Conservation (phyloP, 2,113 vertebrate genomes). For the Anarhynchus alexandrinus region DNA sequence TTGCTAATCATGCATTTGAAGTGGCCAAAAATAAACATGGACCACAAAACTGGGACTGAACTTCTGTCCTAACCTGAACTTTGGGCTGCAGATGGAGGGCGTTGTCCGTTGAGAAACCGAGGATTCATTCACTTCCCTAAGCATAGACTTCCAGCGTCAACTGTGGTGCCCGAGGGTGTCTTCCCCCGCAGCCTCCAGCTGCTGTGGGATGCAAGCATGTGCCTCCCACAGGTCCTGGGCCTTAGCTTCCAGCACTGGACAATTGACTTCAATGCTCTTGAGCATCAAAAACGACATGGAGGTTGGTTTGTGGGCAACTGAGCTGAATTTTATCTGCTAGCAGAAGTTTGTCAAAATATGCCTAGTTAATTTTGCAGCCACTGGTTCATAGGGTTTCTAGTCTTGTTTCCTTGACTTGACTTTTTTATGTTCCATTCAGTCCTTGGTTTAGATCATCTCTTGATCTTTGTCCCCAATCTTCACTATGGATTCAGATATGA, state of each 20-base stretch:
- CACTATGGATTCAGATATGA: neutral
- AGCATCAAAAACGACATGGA: neutral
- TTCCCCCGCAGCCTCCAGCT: neutral
- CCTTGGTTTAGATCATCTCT: neutral
- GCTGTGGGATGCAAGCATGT: neutral
- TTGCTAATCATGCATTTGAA: neutral
- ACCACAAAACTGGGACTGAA: neutral
- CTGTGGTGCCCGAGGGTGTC: neutral
- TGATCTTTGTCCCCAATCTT: neutral
- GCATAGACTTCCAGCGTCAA: neutral
- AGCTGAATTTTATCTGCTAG: neutral
- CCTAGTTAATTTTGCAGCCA: neutral
- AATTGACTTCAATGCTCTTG: neutral
- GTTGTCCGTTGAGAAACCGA: neutral
- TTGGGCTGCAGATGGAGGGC: neutral
- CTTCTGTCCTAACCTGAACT: neutral
- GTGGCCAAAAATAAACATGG: neutral
- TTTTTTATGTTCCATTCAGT: neutral
- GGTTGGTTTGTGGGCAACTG: accelerated
- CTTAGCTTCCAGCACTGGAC: neutral
- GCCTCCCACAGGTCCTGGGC: neutral
- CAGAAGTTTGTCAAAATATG: neutral
- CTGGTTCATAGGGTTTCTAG: accelerated
- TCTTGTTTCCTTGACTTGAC: neutral
- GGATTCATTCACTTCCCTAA: neutral